Base-by-base conservation (phyloP, 2,888 invertebrate genomes). In the Amblyteles armatorius region DNA sequence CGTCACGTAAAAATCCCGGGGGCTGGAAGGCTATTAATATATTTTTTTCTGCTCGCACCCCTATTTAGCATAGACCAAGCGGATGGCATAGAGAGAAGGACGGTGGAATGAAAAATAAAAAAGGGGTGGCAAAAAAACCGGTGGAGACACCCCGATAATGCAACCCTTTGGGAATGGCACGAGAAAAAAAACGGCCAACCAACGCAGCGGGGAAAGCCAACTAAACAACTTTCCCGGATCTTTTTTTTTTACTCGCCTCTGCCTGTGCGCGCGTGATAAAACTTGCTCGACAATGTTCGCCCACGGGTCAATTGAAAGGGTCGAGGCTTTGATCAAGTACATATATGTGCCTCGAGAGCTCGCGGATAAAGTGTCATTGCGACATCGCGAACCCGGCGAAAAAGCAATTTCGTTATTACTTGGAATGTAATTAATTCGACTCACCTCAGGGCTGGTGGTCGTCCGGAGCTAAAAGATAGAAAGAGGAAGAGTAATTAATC, bases 21-120 rank as follows among this genome's bases (percentile, higher is more conserved):
- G 93, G 93, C 92, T 93, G 91, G 92, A 89, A 91, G 88, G 91
- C 93, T 91, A 93, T 93, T 92, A 93, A 93, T 93, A 92, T 91
- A 90, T 92, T 93, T 91, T 90, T 90, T 89, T 79, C 87, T 86
- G 86, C 87, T 90, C 87, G 89, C 91, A 92, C 92, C 93, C 93
- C 92, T 93, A 90, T 91, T 93, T 93, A 93, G 92, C 93, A 93
- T 93, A 92, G 90, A 86, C 84, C 78, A 87, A 87, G 82, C 88
- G 88, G 89, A 89, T 88, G 86, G 71, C 72, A 82, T 77, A 52
- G 52, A 69, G 44, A 13, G 65, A 77, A 26, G 16, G 6, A 83
- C 78, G 67, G 77, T 67, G 80, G 68, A 52, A 63, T 63, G 52
- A 68, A 72, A 71, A 71, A 55, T 19, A 55, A 55, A 22, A 19